phyloP scores from a whole-genome alignment of 2,113 vertebrate genomes.

The Calyptommatus sinebrachiatus region DNA sequence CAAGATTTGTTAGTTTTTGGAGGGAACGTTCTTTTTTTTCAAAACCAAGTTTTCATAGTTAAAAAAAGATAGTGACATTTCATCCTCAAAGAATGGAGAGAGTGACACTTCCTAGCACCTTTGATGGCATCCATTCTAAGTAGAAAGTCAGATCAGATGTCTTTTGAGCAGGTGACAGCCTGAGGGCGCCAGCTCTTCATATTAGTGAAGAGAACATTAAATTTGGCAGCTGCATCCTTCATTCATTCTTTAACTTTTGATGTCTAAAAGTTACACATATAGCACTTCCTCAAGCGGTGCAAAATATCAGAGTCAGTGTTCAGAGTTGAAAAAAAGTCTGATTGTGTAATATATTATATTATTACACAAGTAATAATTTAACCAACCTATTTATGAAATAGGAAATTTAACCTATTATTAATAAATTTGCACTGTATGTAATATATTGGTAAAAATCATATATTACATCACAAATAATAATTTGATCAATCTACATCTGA shows the following conservation, averaged over 20 bases:
- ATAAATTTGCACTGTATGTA: too few relatives aligned
- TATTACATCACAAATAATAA: too few relatives aligned
- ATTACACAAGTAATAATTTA: too few relatives aligned
- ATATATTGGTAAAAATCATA: too few relatives aligned
- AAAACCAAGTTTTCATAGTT: slow-evolving; percentile 25
- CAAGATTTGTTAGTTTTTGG: background rate
- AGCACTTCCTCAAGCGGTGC: background rate
- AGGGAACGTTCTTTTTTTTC: background rate
- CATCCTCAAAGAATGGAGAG: slow-evolving; percentile 10
- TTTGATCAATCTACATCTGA: too few relatives aligned
- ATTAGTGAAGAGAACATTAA: background rate
- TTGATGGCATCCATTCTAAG: background rate
- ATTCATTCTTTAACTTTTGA: background rate
- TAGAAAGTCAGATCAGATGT: slow-evolving; percentile 5
- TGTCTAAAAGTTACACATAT: slow-evolving; percentile 1
- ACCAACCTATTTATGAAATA: too few relatives aligned
- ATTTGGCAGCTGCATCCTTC: slow-evolving; percentile 4
- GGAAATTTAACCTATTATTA: too few relatives aligned
- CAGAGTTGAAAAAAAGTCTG: too few relatives aligned
- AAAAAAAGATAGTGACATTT: slow-evolving; percentile 16
- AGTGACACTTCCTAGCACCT: slow-evolving; percentile 8
- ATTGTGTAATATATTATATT: too few relatives aligned
- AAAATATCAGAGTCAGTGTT: too few relatives aligned
- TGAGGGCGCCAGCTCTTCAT: slow-evolving; percentile 1
- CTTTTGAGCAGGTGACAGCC: background rate